phyloP scores from a whole-genome alignment of 2,113 vertebrate genomes.

The Clarias gariepinus region DNA sequence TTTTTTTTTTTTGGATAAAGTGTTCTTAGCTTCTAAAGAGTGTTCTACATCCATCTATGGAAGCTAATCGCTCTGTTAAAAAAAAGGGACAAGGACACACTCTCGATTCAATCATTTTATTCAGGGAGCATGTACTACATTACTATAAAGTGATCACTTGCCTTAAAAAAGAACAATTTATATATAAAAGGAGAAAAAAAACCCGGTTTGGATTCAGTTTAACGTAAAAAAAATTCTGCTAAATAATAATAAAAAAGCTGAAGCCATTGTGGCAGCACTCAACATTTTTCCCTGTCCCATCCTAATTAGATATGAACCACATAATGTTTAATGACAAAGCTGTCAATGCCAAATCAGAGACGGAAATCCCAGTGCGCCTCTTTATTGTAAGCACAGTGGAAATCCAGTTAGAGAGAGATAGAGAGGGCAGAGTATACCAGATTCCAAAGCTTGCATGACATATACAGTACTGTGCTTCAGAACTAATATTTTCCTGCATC shows the following conservation, averaged over 20 bases:
- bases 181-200: neutral
- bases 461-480: neutral
- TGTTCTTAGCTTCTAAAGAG: neutral
- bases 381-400: slow-evolving; percentile 53
- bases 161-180: neutral
- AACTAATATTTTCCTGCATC: too few relatives aligned
- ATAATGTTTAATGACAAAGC: slow-evolving; percentile 51
- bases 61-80: neutral
- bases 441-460: neutral
- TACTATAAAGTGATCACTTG: slow-evolving; percentile 3
- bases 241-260: neutral
- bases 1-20: neutral
- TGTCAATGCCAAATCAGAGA: slow-evolving; percentile 50
- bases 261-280: neutral
- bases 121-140: neutral
- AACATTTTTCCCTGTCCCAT: neutral
- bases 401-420: slow-evolving; percentile 27
- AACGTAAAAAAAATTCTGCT: neutral
- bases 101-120: neutral
- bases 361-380: slow-evolving; percentile 43
- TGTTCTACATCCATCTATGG: neutral
- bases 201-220: neutral
- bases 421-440: neutral
- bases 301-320: slow-evolving; percentile 44
- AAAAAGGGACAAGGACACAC: neutral